These are phyloP conservation scores for Rhinichthys osculus DNA, from an alignment of 2,797 vertebrate genomes.

Conservation along the genomic window DNA sequence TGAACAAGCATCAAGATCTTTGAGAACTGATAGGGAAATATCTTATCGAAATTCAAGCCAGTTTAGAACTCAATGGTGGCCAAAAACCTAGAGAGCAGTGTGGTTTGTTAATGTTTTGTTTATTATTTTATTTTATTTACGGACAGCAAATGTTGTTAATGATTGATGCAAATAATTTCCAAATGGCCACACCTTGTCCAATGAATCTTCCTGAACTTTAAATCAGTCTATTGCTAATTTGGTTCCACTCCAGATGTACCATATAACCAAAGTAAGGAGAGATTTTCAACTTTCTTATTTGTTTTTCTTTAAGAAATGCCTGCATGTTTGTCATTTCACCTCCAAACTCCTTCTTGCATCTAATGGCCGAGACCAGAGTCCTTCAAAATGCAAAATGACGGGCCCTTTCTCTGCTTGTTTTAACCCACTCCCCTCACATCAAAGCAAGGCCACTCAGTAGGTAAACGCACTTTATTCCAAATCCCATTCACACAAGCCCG, in stretches of 20 bases:
- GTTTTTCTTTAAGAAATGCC: neutral
- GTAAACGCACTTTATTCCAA: conserved; percentile 27
- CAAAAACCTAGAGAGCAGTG: too few relatives aligned
- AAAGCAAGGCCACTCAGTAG: conserved; percentile 21
- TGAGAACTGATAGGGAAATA: neutral
- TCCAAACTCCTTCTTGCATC: neutral
- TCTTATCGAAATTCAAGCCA: neutral
- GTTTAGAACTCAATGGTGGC: neutral
- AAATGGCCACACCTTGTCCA: neutral
- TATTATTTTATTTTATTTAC: too few relatives aligned
- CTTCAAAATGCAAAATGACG: neutral
- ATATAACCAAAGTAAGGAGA: neutral
- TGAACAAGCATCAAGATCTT: neutral
- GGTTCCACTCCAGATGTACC: neutral
- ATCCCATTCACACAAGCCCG: neutral
- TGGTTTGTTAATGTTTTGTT: neutral
- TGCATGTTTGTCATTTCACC: neutral
- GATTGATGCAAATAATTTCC: neutral
- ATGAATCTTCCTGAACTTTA: neutral
- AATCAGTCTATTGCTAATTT: neutral
- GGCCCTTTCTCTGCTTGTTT: conserved; percentile 14
- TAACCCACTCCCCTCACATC: conserved; percentile 22
- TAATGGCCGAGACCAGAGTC: neutral
- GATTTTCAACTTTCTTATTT: neutral
- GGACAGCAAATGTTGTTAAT: neutral